Percentiles rank a stretch among this genome's conserved stretches.
Evolutionary conservation across 2,888 invertebrate genomes (phyloP).

Genomic region (Aleiodes alternator): DNA sequence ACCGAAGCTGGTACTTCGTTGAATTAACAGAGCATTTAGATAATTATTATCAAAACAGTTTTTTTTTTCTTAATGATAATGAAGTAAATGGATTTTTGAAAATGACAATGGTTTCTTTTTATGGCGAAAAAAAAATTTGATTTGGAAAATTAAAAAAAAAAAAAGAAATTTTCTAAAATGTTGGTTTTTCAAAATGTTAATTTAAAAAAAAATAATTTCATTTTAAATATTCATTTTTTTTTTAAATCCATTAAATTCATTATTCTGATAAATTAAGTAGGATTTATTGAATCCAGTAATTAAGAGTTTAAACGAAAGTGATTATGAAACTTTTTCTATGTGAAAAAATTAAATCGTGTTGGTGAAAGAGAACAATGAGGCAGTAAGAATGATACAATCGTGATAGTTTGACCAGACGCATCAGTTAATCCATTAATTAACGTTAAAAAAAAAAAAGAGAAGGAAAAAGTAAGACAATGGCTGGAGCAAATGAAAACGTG

Average conservation of each 20-base stretch:
- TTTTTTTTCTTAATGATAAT: background rate
- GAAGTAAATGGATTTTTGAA: too few relatives aligned
- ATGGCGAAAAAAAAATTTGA: too few relatives aligned
- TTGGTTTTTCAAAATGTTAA: too few relatives aligned
- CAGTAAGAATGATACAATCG: slow-evolving; percentile 37
- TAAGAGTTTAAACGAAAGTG: slow-evolving; percentile 54
- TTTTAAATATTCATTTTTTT: too few relatives aligned
- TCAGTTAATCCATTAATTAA: slow-evolving; percentile 40
- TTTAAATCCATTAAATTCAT: background rate
- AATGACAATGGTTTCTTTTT: too few relatives aligned
- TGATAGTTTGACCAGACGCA: slow-evolving; percentile 52
- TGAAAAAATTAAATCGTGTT: background rate
- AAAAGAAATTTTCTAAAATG: too few relatives aligned
- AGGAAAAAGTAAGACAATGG: slow-evolving; percentile 44
- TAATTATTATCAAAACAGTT: background rate
- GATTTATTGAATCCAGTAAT: slow-evolving; percentile 50
- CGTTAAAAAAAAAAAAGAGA: slow-evolving; percentile 47
- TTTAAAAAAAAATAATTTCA: too few relatives aligned
- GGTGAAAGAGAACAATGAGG: slow-evolving; percentile 31
- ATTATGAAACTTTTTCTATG: slow-evolving; percentile 50
- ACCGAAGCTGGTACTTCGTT: slow-evolving; percentile 1
- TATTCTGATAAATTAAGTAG: background rate
- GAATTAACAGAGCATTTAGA: background rate
- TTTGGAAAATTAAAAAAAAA: too few relatives aligned
- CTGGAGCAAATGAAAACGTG: slow-evolving; percentile 47